Evolutionary conservation across 2,113 vertebrate genomes (phyloP), one percentile per base, ranked within the genome.

Genomic region (Caranx ignobilis): DNA sequence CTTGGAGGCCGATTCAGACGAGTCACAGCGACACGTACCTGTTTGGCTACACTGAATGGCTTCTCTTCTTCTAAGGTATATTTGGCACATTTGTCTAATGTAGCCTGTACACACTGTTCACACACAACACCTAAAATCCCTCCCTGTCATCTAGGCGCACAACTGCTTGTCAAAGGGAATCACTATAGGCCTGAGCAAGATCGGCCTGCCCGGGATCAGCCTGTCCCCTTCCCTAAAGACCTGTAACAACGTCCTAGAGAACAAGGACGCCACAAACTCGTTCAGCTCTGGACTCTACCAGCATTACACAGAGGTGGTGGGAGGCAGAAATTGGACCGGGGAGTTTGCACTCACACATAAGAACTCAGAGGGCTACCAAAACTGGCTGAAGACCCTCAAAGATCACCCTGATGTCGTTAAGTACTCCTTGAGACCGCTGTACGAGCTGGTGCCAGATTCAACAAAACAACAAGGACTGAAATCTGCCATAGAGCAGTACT

Each of bases 131-230:
- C 52, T 26, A 26, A 54, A 4, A 21, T 21, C n/a, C 8, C n/a
- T 3, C 66, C 16, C 8, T 77, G 32, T 75, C 52, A 2, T 61
- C 34, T n/a, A 92, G 90, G 81, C 73, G 1, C 59, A 83, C 59
- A 31, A 68, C 63, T 94, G 93, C 70, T 70, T 94, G n/a, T 83
- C 63, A 1, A 1, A 31, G 6, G 92, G 92, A n/a, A 0, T 91
- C 1, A 55, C 35, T 9, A 5, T 83, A 0, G 85, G 79, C 4
- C 61, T 90, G 26, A 87, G 87, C 0, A 76, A 56, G 43, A 0
- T 41, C 0, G 19, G 9, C 0, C 3, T 50, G 6, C 41, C 76
- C 2, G 1, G 26, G 26, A 0, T 1, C 0, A 6, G 0, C 57
- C 57, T 34, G 6, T 43, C 76, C 2, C 1, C 1, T 19, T 35